A percentile compares a stretch with the other conserved stretches of the same genome.
Conservation (phyloP, 1,140 invertebrate genomes). For the Drosophila fuyamai region DNA sequence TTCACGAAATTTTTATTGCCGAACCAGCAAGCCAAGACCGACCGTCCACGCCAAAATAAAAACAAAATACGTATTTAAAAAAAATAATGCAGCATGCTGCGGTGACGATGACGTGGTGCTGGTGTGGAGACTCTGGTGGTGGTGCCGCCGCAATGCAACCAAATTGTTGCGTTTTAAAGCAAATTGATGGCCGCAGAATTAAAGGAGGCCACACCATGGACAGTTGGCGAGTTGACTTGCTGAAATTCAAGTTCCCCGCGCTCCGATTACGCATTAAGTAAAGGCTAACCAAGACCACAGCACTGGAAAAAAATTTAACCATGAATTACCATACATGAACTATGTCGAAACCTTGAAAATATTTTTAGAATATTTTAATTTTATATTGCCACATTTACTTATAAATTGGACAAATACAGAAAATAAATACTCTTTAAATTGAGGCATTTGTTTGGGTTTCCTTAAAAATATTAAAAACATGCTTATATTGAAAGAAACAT, state of each 20-base stretch:
- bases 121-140: conserved; percentile 9
- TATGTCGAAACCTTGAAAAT: not conserved
- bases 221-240: conserved; percentile 49
- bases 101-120: conserved; percentile 66
- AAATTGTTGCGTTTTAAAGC: conserved; percentile 84
- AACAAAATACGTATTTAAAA: conserved; percentile 38
- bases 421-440: not conserved
- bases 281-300: conserved; percentile 45
- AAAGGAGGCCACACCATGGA: conserved; percentile 74
- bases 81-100: conserved; percentile 62
- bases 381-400: no score
- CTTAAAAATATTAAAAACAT: no score
- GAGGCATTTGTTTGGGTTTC: no score
- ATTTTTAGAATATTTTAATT: not conserved
- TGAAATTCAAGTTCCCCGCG: conserved; percentile 67
- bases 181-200: conserved; percentile 84
- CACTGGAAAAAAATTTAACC: conserved; percentile 19
- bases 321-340: not conserved
- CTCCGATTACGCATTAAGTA: conserved; percentile 69
- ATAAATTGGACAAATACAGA: no score
- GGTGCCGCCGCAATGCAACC: conserved; percentile 68
- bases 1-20: conserved; percentile 83
- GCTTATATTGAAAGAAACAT: not conserved
- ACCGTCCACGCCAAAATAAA: conserved; percentile 32
- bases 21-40: conserved; percentile 37